Evolutionary conservation across 2,888 invertebrate genomes (phyloP).

Genomic region (Rhagium mordax): DNA sequence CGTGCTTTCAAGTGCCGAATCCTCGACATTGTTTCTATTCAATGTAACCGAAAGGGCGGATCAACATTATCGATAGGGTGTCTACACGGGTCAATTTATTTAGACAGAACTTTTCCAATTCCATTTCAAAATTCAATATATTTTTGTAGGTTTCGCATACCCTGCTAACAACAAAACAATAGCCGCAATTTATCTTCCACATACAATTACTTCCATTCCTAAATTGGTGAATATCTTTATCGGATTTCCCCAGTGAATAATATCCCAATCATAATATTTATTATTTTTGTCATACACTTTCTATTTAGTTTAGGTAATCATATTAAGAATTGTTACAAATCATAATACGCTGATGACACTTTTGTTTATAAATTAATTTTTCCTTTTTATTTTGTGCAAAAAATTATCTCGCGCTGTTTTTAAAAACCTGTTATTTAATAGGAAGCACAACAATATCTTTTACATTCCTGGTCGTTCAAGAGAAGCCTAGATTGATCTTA

Average conservation of each 20-base stretch:
- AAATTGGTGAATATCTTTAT: neutral
- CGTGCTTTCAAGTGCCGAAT: slow-evolving; percentile 26
- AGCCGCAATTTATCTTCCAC: neutral
- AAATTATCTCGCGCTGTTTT: too few relatives aligned
- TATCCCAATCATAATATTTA: neutral
- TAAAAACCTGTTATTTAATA: too few relatives aligned
- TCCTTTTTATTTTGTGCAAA: too few relatives aligned
- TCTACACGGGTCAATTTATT: slow-evolving; percentile 8
- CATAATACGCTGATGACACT: too few relatives aligned
- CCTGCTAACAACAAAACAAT: neutral
- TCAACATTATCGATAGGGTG: slow-evolving; percentile 26
- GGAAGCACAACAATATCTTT: too few relatives aligned
- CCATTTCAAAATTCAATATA: slow-evolving; percentile 14
- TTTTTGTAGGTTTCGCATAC: neutral
- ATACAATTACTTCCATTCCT: neutral
- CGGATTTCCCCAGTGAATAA: neutral
- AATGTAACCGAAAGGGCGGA: slow-evolving; percentile 25
- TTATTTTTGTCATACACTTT: too few relatives aligned
- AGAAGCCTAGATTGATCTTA: too few relatives aligned
- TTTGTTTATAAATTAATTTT: too few relatives aligned
- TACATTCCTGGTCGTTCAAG: too few relatives aligned
- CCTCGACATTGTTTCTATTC: slow-evolving; percentile 35
- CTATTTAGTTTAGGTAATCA: too few relatives aligned
- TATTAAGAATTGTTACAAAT: too few relatives aligned
- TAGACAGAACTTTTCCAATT: slow-evolving; percentile 12